These are phyloP conservation scores for Myripristis murdjan DNA, from an alignment of 2,797 vertebrate genomes.

Conservation along the genomic window DNA sequence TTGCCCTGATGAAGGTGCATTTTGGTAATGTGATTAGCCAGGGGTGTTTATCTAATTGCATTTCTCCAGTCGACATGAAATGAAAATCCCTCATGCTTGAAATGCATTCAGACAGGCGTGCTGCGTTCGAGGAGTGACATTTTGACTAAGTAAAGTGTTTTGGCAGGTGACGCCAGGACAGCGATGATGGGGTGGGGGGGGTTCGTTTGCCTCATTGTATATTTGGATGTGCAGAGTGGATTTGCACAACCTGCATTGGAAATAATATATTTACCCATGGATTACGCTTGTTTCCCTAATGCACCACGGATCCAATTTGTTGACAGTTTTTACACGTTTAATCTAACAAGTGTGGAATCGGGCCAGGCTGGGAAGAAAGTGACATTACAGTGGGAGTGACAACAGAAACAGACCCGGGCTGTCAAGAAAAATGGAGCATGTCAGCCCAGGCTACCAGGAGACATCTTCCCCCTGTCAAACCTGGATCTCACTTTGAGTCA, in stretches of 20 bases:
- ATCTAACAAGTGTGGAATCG: conserved; percentile 16
- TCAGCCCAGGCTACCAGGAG: conserved; percentile 41
- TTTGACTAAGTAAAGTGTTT: conserved; percentile 61
- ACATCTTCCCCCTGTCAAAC: conserved; percentile 8
- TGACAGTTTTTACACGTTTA: conserved; percentile 10
- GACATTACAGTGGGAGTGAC: conserved; percentile 35
- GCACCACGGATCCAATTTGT: conserved; percentile 32
- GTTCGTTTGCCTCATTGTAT: conserved; percentile 18
- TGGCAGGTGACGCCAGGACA: conserved; percentile 44
- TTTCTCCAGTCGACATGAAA: conserved; percentile 63
- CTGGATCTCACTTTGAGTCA: conserved; percentile 25
- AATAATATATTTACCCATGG: conserved; percentile 22
- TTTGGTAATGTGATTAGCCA: conserved; percentile 67
- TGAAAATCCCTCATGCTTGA: conserved; percentile 64
- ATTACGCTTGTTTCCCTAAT: conserved; percentile 16
- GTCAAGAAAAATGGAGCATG: conserved; percentile 32
- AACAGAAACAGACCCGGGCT: conserved; percentile 24
- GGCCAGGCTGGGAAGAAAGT: conserved; percentile 5
- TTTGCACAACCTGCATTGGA: conserved; percentile 27
- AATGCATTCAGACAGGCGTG: conserved; percentile 61
- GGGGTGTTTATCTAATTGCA: conserved; percentile 68
- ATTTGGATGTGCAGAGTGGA: conserved; percentile 22
- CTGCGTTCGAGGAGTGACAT: conserved; percentile 37
- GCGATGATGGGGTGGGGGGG: conserved; percentile 67
- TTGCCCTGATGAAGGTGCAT: conserved; percentile 52